Conservation (phyloP, 1,140 invertebrate species). For the Periplaneta americana region DNA sequence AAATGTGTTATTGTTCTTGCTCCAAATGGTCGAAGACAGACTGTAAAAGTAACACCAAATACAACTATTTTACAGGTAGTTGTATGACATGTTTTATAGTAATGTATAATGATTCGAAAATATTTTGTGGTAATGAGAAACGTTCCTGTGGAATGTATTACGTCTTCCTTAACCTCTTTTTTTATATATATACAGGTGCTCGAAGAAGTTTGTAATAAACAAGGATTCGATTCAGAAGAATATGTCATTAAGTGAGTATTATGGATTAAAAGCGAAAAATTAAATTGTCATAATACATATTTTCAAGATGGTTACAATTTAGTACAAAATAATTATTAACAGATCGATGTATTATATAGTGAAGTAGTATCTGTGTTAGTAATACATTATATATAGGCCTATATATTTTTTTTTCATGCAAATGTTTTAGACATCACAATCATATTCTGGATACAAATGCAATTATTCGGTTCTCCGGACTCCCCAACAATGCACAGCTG, state of each 20-base stretch:
- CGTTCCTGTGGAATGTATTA: background rate
- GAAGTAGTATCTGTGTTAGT: too few relatives aligned
- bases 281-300: too few relatives aligned
- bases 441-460: slow-evolving; percentile 62
- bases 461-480: slow-evolving; percentile 67
- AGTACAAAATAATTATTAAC: too few relatives aligned
- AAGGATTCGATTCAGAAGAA: slow-evolving; percentile 59
- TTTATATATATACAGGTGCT: slow-evolving; percentile 57
- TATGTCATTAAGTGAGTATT: slow-evolving; percentile 61
- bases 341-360: too few relatives aligned
- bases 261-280: background rate
- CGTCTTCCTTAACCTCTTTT: slow-evolving; percentile 3
- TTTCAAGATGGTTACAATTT: too few relatives aligned
- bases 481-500: slow-evolving; percentile 76
- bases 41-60: slow-evolving; percentile 59
- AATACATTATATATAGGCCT: too few relatives aligned
- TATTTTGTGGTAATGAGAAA: too few relatives aligned
- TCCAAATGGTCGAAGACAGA: slow-evolving; percentile 62
- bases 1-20: slow-evolving; percentile 50
- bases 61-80: slow-evolving; percentile 63
- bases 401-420: background rate
- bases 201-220: slow-evolving; percentile 73
- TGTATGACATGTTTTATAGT: background rate
- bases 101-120: background rate
- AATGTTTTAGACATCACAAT: slow-evolving; percentile 57